Evolutionary conservation across 2,888 invertebrate species (phyloP).

Genomic region (Apotomis betuletana): DNA sequence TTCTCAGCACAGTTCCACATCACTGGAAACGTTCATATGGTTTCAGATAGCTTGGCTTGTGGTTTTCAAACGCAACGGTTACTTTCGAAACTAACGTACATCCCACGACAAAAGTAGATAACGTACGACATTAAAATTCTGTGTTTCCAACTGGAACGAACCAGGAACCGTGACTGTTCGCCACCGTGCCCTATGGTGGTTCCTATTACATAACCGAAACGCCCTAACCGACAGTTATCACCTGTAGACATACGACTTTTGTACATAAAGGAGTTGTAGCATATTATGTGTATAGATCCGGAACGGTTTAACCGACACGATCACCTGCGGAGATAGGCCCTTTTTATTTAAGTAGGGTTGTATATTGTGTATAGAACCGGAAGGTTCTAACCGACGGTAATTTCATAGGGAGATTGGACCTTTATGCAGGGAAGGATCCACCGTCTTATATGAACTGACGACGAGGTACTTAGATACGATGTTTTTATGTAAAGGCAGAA

Average conservation of each 20-base stretch:
- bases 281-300: background rate
- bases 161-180: constrained; percentile 62
- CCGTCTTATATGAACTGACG: no score
- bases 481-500: background rate
- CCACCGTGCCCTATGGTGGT: constrained; percentile 61
- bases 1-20: no score
- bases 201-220: background rate
- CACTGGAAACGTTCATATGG: no score
- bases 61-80: constrained; percentile 30
- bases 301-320: background rate
- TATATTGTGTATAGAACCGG: no score
- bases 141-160: constrained; percentile 59
- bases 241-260: background rate
- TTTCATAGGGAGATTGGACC: constrained; percentile 2
- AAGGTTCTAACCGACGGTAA: background rate
- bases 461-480: no score
- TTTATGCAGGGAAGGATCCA: background rate
- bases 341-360: no score
- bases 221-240: background rate
- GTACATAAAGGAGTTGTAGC: background rate
- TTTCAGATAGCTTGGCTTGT: no score
- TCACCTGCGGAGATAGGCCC: background rate
- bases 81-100: constrained; percentile 24
- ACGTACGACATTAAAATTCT: constrained; percentile 53
- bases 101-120: constrained; percentile 19